Percentiles rank a stretch among this genome's conserved stretches.
These are phyloP conservation scores for Cheilosia grossa DNA, from an alignment of 2,888 invertebrate species.

Conservation along the genomic window DNA sequence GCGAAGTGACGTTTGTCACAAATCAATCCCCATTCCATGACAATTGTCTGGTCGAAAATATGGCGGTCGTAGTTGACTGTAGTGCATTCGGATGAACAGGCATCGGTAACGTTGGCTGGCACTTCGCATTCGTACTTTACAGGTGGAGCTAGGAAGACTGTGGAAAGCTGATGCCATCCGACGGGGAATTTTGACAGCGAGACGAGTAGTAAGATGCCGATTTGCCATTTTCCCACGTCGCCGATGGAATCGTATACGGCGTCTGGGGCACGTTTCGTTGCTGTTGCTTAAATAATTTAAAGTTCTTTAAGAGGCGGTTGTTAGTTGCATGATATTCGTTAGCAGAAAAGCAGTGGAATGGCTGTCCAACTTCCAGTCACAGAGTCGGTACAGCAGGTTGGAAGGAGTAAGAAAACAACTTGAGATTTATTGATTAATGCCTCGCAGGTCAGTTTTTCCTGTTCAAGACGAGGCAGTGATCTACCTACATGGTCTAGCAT, in stretches of 20 bases:
- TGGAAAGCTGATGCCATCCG: slow-evolving; percentile 90
- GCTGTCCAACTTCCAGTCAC: too few species aligned
- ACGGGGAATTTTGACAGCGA: slow-evolving; percentile 89
- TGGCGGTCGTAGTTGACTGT: slow-evolving; percentile 86
- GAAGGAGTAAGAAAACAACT: too few species aligned
- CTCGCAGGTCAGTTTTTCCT: too few species aligned
- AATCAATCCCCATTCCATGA: slow-evolving; percentile 89
- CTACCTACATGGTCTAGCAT: too few species aligned
- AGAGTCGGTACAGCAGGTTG: too few species aligned
- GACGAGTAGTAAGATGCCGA: slow-evolving; percentile 87
- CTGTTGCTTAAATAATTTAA: too few species aligned
- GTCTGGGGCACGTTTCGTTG: slow-evolving; percentile 80
- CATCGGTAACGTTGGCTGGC: slow-evolving; percentile 77
- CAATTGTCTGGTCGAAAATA: slow-evolving; percentile 87
- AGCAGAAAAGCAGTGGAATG: too few species aligned
- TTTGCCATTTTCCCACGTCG: slow-evolving; percentile 89
- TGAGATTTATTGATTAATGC: too few species aligned
- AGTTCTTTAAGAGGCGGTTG: too few species aligned
- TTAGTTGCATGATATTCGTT: too few species aligned
- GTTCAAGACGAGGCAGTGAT: too few species aligned
- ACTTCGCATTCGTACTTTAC: slow-evolving; percentile 85
- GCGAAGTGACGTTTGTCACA: slow-evolving; percentile 87
- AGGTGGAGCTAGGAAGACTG: slow-evolving; percentile 89
- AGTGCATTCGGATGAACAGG: slow-evolving; percentile 85
- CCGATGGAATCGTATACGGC: slow-evolving; percentile 88